These are phyloP conservation scores for Diplazon laetatorius DNA, from an alignment of 2,888 invertebrate genomes.

Conservation along the genomic window DNA sequence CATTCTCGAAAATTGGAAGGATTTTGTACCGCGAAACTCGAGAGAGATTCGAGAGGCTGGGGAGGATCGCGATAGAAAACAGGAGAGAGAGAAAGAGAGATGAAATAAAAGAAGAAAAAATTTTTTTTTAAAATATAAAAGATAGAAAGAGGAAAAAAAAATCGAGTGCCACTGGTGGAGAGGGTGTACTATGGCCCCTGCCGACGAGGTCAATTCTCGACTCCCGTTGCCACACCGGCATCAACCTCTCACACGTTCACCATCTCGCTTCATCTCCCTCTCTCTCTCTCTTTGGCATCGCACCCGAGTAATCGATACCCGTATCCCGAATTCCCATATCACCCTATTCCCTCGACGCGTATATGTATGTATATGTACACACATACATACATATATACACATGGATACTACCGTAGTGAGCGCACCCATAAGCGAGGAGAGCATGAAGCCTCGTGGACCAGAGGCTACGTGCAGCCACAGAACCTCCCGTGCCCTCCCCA, in stretches of 20 bases:
- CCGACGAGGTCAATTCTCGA: conserved; percentile 58
- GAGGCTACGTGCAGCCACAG: conserved; percentile 29
- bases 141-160: no score
- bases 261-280: not conserved
- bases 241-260: conserved; percentile 48
- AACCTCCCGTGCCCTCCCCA: no score
- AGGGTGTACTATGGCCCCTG: conserved; percentile 14
- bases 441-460: not conserved
- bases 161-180: conserved; percentile 29
- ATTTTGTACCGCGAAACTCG: conserved; percentile 59
- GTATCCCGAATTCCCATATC: conserved; percentile 54
- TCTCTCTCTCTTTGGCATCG: conserved; percentile 35
- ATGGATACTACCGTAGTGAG: no score
- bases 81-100: no score
- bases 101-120: no score
- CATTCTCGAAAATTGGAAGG: conserved; percentile 57
- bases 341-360: conserved; percentile 34
- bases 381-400: not conserved
- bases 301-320: conserved; percentile 56
- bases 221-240: conserved; percentile 57
- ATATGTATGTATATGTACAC: conserved; percentile 5
- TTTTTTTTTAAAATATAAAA: no score
- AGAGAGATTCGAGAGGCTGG: conserved; percentile 48
- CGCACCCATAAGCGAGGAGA: conserved; percentile 5
- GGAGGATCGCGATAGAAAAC: not conserved